phyloP scores from a whole-genome alignment of 2,797 vertebrate genomes.

The Chelmon rostratus region DNA sequence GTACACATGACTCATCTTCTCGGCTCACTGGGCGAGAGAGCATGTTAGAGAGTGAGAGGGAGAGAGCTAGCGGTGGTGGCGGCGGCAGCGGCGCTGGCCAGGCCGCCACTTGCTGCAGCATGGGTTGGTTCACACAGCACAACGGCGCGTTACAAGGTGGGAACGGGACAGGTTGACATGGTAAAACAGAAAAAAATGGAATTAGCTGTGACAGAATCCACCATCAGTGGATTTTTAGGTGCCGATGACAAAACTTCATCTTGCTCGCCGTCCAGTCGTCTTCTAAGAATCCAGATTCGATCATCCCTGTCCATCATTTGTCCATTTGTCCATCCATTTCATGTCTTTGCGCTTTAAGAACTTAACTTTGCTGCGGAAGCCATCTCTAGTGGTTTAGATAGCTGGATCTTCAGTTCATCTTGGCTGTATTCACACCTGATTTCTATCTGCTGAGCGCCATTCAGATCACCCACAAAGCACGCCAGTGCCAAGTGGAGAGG shows the following conservation, averaged over 20 bases:
- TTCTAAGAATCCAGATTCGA: background rate
- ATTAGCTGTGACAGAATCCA: background rate
- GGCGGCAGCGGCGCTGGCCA: background rate
- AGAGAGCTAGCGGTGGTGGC: constrained; percentile 16
- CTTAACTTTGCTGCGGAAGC: background rate
- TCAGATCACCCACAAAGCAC: background rate
- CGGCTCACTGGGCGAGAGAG: constrained; percentile 50
- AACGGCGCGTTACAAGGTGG: background rate
- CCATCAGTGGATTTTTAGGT: background rate
- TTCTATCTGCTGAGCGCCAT: constrained; percentile 15
- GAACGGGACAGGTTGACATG: background rate
- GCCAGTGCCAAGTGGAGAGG: background rate
- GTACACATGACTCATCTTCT: constrained; percentile 69
- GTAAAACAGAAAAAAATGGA: background rate
- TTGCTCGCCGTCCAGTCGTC: background rate
- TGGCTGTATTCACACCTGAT: background rate
- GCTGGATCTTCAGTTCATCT: background rate
- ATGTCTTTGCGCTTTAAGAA: background rate
- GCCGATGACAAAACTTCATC: too few species aligned
- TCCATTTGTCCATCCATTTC: background rate
- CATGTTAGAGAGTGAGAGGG: constrained; percentile 30
- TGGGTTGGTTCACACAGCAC: background rate
- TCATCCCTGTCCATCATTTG: background rate
- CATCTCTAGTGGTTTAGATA: background rate
- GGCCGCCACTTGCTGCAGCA: constrained; percentile 17